phyloP scores from a whole-genome alignment of 1,140 invertebrate species.

The Euschistus heros region DNA sequence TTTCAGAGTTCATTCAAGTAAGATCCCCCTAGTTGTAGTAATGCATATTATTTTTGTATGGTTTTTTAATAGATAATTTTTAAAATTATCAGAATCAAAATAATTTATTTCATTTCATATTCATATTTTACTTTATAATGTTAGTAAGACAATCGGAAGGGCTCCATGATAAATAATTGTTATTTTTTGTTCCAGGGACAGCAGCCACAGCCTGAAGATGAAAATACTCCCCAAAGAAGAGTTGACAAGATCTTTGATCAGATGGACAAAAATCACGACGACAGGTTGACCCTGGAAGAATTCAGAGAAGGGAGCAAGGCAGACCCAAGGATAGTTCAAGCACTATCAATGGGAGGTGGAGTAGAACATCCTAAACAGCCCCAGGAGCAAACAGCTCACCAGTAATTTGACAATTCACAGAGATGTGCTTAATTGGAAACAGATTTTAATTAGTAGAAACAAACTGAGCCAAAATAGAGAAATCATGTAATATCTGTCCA shows the following conservation, averaged over 20 bases:
- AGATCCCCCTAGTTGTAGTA: too few species aligned
- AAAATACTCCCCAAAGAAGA: constrained; percentile 89
- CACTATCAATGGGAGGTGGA: constrained; percentile 62
- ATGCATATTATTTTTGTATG: too few species aligned
- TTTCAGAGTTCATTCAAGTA: too few species aligned
- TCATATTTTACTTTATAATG: too few species aligned
- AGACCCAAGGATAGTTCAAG: constrained; percentile 96
- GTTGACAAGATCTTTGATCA: constrained; percentile 97
- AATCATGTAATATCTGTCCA: too few species aligned
- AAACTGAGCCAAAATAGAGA: too few species aligned
- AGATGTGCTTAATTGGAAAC: too few species aligned
- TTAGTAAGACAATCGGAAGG: not conserved
- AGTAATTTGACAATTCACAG: not conserved
- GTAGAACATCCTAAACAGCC: not conserved
- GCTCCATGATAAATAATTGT: not conserved
- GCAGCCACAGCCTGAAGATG: constrained; percentile 78
- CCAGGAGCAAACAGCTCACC: not conserved
- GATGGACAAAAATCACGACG: constrained; percentile 98
- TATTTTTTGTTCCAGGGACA: constrained; percentile 54
- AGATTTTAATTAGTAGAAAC: too few species aligned
- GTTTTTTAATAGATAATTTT: too few species aligned
- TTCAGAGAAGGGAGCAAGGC: constrained; percentile 98
- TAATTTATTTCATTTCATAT: too few species aligned
- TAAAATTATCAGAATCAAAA: too few species aligned
- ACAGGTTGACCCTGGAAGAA: constrained; percentile 91